phyloP scores from a whole-genome alignment of 2,113 vertebrate genomes.

The Smithornis capensis region DNA sequence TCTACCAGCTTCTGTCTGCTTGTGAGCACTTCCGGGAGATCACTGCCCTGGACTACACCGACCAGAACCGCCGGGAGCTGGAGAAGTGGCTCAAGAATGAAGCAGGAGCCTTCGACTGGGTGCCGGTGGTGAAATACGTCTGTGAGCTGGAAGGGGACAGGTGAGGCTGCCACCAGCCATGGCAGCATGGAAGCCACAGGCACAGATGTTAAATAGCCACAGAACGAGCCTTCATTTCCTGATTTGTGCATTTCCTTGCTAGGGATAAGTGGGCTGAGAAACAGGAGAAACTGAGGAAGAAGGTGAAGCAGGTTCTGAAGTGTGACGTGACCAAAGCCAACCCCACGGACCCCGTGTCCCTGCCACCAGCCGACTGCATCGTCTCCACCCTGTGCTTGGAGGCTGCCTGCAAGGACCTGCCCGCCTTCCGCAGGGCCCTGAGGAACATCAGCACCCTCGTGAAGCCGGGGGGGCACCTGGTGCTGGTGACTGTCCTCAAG shows the following conservation, averaged over 20 bases:
- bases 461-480: slow-evolving; percentile 65
- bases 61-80: slow-evolving; percentile 52
- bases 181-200: rapidly evolving
- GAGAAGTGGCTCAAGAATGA: not conserved
- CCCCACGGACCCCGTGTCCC: not conserved
- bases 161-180: rapidly evolving
- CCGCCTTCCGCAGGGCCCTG: slow-evolving; percentile 17
- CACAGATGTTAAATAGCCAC: not conserved
- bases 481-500: slow-evolving; percentile 36
- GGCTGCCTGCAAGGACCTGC: slow-evolving; percentile 59
- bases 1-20: slow-evolving; percentile 57
- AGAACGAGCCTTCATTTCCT: rapidly evolving
- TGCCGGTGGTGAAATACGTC: not conserved
- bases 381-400: slow-evolving; percentile 70
- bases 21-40: slow-evolving; percentile 58
- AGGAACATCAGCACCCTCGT: slow-evolving; percentile 50
- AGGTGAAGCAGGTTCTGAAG: not conserved
- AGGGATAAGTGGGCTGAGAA: slow-evolving; percentile 56
- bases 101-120: not conserved
- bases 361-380: slow-evolving; percentile 57
- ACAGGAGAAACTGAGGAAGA: slow-evolving; percentile 65
- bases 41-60: slow-evolving; percentile 25
- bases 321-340: slow-evolving; percentile 49
- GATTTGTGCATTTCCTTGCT: not conserved
- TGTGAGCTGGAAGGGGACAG: not conserved